Percentiles rank a stretch among this genome's conserved stretches.
Evolutionary conservation across 2,888 invertebrate genomes (phyloP).

Genomic region (Microctonus hyperodae): DNA sequence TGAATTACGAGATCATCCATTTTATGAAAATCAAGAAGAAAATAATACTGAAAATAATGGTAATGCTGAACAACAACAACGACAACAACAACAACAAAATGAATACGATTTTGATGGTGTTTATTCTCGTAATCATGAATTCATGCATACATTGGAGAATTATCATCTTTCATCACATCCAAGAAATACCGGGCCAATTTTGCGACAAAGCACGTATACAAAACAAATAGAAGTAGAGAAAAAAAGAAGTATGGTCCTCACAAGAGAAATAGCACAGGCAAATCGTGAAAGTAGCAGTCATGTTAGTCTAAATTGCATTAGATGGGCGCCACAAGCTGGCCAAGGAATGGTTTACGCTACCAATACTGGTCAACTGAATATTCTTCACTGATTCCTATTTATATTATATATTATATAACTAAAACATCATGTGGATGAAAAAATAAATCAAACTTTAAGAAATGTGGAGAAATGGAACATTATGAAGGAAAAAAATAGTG

Average conservation of each 20-base stretch:
- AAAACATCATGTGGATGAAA: neutral
- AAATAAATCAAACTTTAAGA: too few species aligned
- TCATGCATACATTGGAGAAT: slow-evolving; percentile 34
- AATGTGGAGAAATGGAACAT: too few species aligned
- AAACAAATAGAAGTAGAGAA: slow-evolving; percentile 45
- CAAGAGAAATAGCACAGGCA: slow-evolving; percentile 73
- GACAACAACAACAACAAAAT: too few species aligned
- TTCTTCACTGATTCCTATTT: slow-evolving; percentile 63
- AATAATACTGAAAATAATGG: slow-evolving; percentile 42
- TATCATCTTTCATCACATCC: slow-evolving; percentile 28
- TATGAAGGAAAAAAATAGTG: neutral
- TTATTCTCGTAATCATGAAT: slow-evolving; percentile 32
- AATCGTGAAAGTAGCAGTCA: slow-evolving; percentile 70
- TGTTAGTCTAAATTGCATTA: slow-evolving; percentile 82
- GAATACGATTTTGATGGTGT: slow-evolving; percentile 24
- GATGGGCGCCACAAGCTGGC: slow-evolving; percentile 84
- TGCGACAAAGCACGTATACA: slow-evolving; percentile 34
- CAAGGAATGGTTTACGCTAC: slow-evolving; percentile 88
- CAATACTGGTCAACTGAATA: slow-evolving; percentile 81
- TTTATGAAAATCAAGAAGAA: slow-evolving; percentile 62
- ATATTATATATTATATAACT: neutral
- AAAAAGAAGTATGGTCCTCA: slow-evolving; percentile 63
- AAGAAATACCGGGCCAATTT: slow-evolving; percentile 36
- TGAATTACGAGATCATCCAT: slow-evolving; percentile 41
- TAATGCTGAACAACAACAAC: slow-evolving; percentile 64